Conservation (phyloP, 2,888 invertebrate species). For the Hydrotaea cyrtoneurina region DNA sequence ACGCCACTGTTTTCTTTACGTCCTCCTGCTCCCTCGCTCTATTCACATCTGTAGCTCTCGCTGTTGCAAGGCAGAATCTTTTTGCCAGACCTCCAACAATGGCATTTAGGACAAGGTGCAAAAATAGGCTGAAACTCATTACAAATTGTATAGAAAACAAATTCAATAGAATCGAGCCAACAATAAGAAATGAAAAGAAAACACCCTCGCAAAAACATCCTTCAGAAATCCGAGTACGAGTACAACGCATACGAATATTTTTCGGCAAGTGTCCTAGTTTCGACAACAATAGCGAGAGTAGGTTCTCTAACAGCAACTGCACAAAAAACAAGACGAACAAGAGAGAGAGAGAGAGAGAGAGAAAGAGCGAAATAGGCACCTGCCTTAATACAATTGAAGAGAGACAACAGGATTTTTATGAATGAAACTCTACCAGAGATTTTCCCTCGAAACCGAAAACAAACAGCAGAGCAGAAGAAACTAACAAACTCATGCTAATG, state of each 20-base stretch:
- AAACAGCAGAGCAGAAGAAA: conserved; percentile 5
- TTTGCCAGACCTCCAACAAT: conserved; percentile 50
- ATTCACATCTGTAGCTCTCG: background rate
- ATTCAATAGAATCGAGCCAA: background rate
- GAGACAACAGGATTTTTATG: conserved; percentile 40
- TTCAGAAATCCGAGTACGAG: background rate
- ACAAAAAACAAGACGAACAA: background rate
- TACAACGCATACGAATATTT: conserved; percentile 41
- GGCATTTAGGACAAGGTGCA: conserved; percentile 75
- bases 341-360: background rate
- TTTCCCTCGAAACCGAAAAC: background rate
- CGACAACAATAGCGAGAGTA: background rate
- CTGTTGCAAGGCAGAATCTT: conserved; percentile 35
- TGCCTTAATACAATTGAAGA: conserved; percentile 38
- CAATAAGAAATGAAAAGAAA: conserved; percentile 38
- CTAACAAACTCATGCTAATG: conserved; percentile 38
- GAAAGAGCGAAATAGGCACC: conserved; percentile 39
- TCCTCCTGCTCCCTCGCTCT: conserved; percentile 15
- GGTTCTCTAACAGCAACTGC: too few species aligned
- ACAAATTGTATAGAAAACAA: conserved; percentile 52
- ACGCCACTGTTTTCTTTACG: conserved; percentile 30
- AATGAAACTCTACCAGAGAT: conserved; percentile 39
- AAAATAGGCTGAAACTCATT: conserved; percentile 74
- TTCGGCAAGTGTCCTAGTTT: conserved; percentile 62
- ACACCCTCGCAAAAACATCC: conserved; percentile 42